A percentile compares a stretch with the other conserved stretches of the same genome.
These are phyloP conservation scores for Myotis yumanensis DNA, from an alignment of 2,113 vertebrate species.

Conservation along the genomic window DNA sequence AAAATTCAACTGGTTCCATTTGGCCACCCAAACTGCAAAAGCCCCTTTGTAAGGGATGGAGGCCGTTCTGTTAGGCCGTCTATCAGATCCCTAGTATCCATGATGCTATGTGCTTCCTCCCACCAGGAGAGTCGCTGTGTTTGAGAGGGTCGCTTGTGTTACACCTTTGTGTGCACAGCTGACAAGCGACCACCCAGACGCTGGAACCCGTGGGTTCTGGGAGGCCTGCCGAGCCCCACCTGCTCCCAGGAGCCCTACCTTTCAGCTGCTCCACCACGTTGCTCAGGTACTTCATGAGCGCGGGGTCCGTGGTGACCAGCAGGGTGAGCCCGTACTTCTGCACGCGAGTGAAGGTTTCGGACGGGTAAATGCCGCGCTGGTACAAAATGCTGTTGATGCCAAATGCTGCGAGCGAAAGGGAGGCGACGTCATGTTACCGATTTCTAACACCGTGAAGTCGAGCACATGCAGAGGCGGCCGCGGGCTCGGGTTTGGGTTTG, in stretches of 20 bases:
- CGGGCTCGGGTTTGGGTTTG: background rate
- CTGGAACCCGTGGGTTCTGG: background rate
- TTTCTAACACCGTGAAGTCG: background rate
- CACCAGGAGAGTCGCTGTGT: background rate
- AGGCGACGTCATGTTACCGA: background rate
- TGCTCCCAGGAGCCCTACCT: slow-evolving; percentile 81
- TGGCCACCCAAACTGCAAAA: background rate
- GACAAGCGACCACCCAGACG: background rate
- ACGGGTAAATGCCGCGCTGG: slow-evolving; percentile 96
- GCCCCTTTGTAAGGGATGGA: background rate
- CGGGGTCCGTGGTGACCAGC: slow-evolving; percentile 91
- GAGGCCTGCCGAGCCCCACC: background rate
- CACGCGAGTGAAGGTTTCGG: slow-evolving; percentile 93
- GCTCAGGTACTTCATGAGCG: slow-evolving; percentile 93
- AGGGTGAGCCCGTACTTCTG: slow-evolving; percentile 96
- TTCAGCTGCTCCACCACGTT: slow-evolving; percentile 94
- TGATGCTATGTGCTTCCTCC: background rate
- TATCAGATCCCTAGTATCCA: background rate
- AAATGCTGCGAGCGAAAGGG: slow-evolving; percentile 85
- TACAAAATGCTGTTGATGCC: slow-evolving; percentile 99
- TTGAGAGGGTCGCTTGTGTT: background rate
- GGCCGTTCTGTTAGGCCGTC: background rate
- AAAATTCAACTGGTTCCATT: background rate
- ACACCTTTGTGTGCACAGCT: background rate
- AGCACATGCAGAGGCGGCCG: background rate